phyloP scores from a whole-genome alignment of 2,888 invertebrate species.

The Eupithecia subfuscata region DNA sequence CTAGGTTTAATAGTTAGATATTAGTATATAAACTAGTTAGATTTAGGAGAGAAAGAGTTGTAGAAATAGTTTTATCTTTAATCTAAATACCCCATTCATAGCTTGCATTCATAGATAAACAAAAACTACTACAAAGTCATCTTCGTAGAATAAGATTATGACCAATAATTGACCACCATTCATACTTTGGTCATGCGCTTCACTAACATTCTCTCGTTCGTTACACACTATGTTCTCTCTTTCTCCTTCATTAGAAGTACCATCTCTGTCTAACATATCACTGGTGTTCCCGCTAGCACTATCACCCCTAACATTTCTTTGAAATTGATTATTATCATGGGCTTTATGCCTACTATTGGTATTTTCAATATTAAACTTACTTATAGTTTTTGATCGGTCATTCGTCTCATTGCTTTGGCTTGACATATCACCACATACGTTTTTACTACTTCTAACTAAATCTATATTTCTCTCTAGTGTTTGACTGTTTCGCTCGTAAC shows the following conservation, averaged over 20 bases:
- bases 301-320: conserved; percentile 31
- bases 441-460: conserved; percentile 40
- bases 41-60: conserved; percentile 37
- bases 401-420: conserved; percentile 31
- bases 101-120: conserved; percentile 52
- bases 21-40: conserved; percentile 42
- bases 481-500: conserved; percentile 34
- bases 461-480: conserved; percentile 39
- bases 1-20: conserved; percentile 21
- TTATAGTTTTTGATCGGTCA: conserved; percentile 24
- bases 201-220: conserved; percentile 64
- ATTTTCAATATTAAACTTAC: conserved; percentile 33
- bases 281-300: conserved; percentile 32
- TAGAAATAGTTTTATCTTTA: conserved; percentile 38
- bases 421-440: conserved; percentile 35
- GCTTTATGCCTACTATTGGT: conserved; percentile 21
- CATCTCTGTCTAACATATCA: conserved; percentile 38
- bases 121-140: conserved; percentile 62
- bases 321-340: conserved; percentile 30
- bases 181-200: conserved; percentile 53
- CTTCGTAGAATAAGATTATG: conserved; percentile 64
- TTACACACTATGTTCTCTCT: conserved; percentile 60
- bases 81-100: conserved; percentile 35
- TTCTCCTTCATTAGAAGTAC: conserved; percentile 45
- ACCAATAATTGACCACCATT: conserved; percentile 72